Percentiles rank a stretch among this genome's conserved stretches.
Conservation (phyloP, 2,113 vertebrate genomes). For the Hylia prasina region DNA sequence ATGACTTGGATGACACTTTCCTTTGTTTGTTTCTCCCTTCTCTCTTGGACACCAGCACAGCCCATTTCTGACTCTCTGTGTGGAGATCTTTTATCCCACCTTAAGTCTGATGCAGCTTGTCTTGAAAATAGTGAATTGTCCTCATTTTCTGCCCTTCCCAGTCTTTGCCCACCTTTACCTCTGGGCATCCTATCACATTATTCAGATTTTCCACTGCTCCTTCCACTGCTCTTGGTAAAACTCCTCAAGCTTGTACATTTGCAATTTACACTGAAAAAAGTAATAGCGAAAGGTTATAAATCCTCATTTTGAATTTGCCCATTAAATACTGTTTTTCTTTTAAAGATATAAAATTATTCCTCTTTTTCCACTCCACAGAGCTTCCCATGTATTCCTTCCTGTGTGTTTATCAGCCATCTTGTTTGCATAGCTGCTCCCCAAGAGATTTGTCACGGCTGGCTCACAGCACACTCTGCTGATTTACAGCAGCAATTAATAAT, state of each 20-base stretch:
- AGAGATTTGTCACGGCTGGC: not conserved
- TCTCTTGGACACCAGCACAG: not conserved
- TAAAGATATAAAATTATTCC: not conserved
- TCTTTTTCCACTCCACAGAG: not conserved
- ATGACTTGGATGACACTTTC: not conserved
- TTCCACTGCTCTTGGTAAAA: not conserved
- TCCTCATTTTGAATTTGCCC: not conserved
- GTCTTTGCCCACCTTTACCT: not conserved
- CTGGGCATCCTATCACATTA: not conserved
- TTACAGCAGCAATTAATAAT: slow-evolving; percentile 28
- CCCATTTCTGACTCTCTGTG: not conserved
- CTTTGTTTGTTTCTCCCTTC: not conserved
- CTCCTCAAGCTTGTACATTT: not conserved
- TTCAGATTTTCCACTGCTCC: not conserved
- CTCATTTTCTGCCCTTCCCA: not conserved
- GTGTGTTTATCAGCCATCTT: slow-evolving; percentile 27
- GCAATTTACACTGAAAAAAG: not conserved
- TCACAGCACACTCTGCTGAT: slow-evolving; percentile 49
- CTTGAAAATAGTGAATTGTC: not conserved
- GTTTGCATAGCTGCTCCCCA: not conserved
- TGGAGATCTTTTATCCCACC: not conserved
- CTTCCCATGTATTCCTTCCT: not conserved
- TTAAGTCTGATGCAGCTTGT: not conserved
- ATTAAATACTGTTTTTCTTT: not conserved
- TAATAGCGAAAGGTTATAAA: not conserved